These are phyloP conservation scores for Elaphurus davidianus DNA, from an alignment of 2,113 vertebrate genomes.

Conservation along the genomic window DNA sequence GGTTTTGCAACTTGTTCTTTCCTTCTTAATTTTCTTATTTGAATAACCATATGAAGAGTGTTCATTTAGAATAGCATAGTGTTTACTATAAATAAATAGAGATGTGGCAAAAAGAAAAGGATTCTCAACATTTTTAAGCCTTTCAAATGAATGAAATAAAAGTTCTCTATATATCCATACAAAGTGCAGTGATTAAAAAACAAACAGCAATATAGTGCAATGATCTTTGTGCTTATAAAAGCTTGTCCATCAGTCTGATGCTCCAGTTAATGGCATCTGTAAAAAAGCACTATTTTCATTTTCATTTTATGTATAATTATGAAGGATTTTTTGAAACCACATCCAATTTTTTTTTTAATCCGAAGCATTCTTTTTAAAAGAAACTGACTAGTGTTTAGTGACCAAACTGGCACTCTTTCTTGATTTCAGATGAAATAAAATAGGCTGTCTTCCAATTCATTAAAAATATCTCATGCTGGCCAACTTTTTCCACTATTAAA, in stretches of 20 bases:
- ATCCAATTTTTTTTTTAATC: background rate
- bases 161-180: background rate
- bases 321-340: slow-evolving; percentile 50
- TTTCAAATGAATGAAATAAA: background rate
- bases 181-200: background rate
- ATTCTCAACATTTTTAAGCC: background rate
- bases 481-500: slow-evolving; percentile 71
- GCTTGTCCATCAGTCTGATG: background rate
- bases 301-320: background rate
- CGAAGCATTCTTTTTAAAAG: slow-evolving; percentile 46
- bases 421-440: slow-evolving; percentile 69
- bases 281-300: background rate
- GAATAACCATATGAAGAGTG: background rate
- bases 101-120: background rate
- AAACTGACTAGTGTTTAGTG: slow-evolving; percentile 40
- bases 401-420: slow-evolving; percentile 59
- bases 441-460: slow-evolving; percentile 68
- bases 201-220: background rate
- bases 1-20: background rate
- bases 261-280: slow-evolving; percentile 13
- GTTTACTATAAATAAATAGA: slow-evolving; percentile 1
- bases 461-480: slow-evolving; percentile 60
- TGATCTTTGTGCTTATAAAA: background rate
- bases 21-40: background rate
- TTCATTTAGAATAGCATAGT: background rate